These are phyloP conservation scores for Gastrophysa polygoni DNA, from an alignment of 2,888 invertebrate species.

Conservation along the genomic window DNA sequence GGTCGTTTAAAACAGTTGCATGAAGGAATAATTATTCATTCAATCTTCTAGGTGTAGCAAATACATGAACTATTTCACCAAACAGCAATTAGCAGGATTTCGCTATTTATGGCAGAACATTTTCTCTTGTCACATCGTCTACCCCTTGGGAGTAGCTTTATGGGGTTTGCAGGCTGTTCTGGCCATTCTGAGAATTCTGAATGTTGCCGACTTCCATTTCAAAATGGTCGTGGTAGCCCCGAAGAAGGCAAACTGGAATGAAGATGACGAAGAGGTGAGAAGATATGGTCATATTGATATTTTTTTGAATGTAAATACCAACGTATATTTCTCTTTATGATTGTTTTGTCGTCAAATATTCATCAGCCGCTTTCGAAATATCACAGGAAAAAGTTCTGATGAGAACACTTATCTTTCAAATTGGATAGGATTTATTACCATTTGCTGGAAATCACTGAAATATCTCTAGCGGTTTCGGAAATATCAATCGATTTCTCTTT, in stretches of 20 bases:
- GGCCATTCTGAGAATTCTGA: slow-evolving; percentile 40
- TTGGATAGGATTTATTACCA: too few species aligned
- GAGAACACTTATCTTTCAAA: too few species aligned
- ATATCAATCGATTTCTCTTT: too few species aligned
- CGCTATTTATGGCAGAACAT: slow-evolving; percentile 25
- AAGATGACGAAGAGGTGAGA: slow-evolving; percentile 8
- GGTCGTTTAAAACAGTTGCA: too few species aligned
- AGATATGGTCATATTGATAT: too few species aligned
- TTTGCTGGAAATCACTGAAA: too few species aligned
- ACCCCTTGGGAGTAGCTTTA: slow-evolving; percentile 31
- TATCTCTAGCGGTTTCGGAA: too few species aligned
- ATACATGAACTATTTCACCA: slow-evolving; percentile 43
- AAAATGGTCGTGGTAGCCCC: slow-evolving; percentile 10
- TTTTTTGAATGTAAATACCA: too few species aligned
- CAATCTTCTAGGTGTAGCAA: slow-evolving; percentile 32
- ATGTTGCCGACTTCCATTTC: slow-evolving; percentile 42
- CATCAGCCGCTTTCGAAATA: too few species aligned
- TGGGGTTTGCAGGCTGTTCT: slow-evolving; percentile 42
- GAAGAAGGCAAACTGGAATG: not conserved
- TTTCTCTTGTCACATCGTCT: slow-evolving; percentile 26
- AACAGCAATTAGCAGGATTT: slow-evolving; percentile 33
- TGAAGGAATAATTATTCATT: not conserved
- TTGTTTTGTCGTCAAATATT: too few species aligned
- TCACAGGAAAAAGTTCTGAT: too few species aligned
- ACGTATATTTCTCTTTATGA: too few species aligned